Evolutionary conservation across 2,113 vertebrate species (phyloP).

Genomic region (Hepsetus odoe): DNA sequence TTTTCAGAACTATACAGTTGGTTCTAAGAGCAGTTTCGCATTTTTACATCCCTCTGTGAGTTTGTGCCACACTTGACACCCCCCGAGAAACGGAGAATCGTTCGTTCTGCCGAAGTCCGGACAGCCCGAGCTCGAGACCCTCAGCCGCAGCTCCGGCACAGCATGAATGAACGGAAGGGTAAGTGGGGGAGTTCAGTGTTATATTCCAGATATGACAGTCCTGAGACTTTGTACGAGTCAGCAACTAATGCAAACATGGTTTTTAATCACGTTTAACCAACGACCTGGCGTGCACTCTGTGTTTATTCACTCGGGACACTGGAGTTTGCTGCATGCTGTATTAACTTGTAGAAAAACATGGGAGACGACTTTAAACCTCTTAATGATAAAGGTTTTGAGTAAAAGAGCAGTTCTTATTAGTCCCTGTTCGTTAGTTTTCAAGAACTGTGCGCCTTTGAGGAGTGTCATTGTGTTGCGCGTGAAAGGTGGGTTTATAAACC

Average conservation of each 20-base stretch:
- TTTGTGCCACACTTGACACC: not conserved
- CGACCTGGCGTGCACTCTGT: too few relatives aligned
- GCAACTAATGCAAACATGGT: not conserved
- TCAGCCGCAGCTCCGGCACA: too few relatives aligned
- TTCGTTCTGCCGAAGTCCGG: not conserved
- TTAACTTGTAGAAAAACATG: not conserved
- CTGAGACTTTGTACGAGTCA: not conserved
- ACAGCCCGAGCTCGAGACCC: too few relatives aligned
- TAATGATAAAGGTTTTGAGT: not conserved
- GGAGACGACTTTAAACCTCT: not conserved
- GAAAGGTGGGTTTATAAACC: not conserved
- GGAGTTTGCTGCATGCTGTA: not conserved
- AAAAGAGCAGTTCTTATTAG: not conserved
- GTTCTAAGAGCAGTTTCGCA: too few relatives aligned
- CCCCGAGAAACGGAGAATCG: not conserved
- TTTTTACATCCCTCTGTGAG: not conserved
- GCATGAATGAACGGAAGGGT: constrained; percentile 8
- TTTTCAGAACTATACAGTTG: too few relatives aligned
- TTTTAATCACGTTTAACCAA: not conserved
- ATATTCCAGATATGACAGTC: not conserved
- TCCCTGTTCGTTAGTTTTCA: not conserved
- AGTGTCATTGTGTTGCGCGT: not conserved
- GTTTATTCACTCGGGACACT: not conserved
- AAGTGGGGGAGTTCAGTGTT: not conserved
- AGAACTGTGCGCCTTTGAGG: not conserved